phyloP scores from a whole-genome alignment of 2,113 vertebrate genomes.

The Aspidoscelis tigris region DNA sequence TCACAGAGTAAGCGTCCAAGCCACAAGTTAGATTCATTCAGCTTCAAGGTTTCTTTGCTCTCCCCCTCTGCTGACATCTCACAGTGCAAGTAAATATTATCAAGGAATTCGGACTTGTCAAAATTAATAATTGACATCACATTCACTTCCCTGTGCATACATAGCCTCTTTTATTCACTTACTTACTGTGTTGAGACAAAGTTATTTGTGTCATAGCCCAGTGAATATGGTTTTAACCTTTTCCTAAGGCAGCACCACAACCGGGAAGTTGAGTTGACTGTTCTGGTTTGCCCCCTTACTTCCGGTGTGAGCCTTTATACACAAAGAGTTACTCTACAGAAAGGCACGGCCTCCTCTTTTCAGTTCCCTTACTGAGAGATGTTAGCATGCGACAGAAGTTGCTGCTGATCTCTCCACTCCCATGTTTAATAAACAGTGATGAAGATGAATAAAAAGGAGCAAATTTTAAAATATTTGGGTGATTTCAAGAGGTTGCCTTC shows the following conservation, averaged over 20 bases:
- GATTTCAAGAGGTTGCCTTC: too few relatives aligned
- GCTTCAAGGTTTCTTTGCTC: slow-evolving; percentile 14
- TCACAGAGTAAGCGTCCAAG: slow-evolving; percentile 59
- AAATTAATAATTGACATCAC: slow-evolving; percentile 68
- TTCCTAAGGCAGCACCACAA: accelerated
- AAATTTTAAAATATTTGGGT: too few relatives aligned
- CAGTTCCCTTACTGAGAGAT: neutral
- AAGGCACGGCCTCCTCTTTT: accelerated
- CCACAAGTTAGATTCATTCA: slow-evolving; percentile 27
- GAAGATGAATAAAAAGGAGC: too few relatives aligned
- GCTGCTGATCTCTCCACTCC: neutral
- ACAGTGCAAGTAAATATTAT: slow-evolving; percentile 59
- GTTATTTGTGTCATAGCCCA: slow-evolving; percentile 27
- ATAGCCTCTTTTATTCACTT: slow-evolving; percentile 40
- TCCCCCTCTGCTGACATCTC: slow-evolving; percentile 45
- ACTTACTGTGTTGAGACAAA: neutral
- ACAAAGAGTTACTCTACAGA: neutral
- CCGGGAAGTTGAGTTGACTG: neutral
- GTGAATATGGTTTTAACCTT: accelerated
- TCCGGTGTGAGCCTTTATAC: neutral
- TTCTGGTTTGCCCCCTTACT: neutral
- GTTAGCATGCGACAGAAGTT: neutral
- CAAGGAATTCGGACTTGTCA: slow-evolving; percentile 66
- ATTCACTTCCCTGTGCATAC: slow-evolving; percentile 42
- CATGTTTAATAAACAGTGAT: neutral